Base-by-base conservation (phyloP, 1,140 invertebrate genomes). In the Drosophila grimshawi region DNA sequence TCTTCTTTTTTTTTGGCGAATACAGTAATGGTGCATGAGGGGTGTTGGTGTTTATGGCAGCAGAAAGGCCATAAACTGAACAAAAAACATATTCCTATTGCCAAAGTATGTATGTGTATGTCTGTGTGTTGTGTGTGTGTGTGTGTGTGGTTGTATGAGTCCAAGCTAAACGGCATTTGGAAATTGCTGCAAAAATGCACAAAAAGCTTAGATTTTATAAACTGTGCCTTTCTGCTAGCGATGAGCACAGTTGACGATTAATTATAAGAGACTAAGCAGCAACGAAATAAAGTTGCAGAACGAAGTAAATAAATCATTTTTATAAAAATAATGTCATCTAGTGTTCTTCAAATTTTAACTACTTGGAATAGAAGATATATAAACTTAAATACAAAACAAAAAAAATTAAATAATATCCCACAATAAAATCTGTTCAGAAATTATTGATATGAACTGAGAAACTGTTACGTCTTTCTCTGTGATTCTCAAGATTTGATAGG, bases 1-100 rank as follows among this genome's bases (percentile, higher is more conserved):
- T n/a, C 10, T 46, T 53, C 43, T 62, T 65, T 86, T 82, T 56
- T 63, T 86, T 86, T 74, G 62, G 61, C 62, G 52, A 56, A 48
- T 56, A 43, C 69, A 64, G 72, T 63, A 75, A 75, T 75, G 72
- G 66, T 61, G 27, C 59, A 64, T 43, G 7, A 43, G 27, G 39
- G 68, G 63, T 82, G 82, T 73, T 74, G 64, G 80, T 86, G 78
- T 78, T 86, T 86, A 86, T 86, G 83, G 83, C 80, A 88, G 80
- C 80, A 83, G 80, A 83, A 86, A 86, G 83, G 83, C 83, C 83
- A 86, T 86, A 86, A 86, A 82, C 81, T 80, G 83, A 86, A 86
- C 80, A 86, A 86, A 86, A 72, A 88, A 79, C 83, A 86, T 88
- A 83, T 83, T 83, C 62, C 65, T 55, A 62, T 57, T 39, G 57